Conservation (phyloP, 2,888 invertebrate genomes). For the Meandrusa payeni region DNA sequence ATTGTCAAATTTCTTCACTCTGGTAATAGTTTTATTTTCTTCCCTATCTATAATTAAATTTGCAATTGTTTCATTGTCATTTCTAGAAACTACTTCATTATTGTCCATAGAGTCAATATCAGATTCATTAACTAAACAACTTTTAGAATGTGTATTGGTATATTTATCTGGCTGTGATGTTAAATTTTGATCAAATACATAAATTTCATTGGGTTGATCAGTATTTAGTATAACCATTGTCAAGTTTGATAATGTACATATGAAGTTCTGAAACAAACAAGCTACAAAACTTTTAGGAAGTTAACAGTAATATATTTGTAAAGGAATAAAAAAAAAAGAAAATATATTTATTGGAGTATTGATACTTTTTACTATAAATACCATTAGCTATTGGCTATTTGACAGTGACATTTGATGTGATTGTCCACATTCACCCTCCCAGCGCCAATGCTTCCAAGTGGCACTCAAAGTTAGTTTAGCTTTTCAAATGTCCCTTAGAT, state of each 20-base stretch:
- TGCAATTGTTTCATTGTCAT: not conserved
- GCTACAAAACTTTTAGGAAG: constrained; percentile 1
- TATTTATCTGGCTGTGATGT: constrained; percentile 3
- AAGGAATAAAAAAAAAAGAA: no score
- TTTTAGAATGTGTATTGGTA: not conserved
- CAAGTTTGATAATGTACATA: constrained; percentile 24
- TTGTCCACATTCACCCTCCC: no score
- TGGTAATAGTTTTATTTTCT: not conserved
- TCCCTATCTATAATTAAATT: not conserved
- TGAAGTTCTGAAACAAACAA: constrained; percentile 30
- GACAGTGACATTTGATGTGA: no score
- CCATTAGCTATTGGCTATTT: no score
- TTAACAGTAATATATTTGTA: no score
- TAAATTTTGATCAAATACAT: constrained; percentile 14
- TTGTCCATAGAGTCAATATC: constrained; percentile 1
- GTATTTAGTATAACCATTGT: constrained; percentile 20
- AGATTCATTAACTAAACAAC: not conserved
- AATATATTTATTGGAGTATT: no score
- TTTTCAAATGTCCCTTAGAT: no score
- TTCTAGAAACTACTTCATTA: not conserved
- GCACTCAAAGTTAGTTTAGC: no score
- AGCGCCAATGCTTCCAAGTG: no score
- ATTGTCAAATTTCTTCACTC: constrained; percentile 28
- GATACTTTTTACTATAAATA: no score
- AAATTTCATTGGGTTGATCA: constrained; percentile 18